Evolutionary conservation across 2,797 vertebrate genomes (phyloP).

Genomic region (Lerista edwardsae): DNA sequence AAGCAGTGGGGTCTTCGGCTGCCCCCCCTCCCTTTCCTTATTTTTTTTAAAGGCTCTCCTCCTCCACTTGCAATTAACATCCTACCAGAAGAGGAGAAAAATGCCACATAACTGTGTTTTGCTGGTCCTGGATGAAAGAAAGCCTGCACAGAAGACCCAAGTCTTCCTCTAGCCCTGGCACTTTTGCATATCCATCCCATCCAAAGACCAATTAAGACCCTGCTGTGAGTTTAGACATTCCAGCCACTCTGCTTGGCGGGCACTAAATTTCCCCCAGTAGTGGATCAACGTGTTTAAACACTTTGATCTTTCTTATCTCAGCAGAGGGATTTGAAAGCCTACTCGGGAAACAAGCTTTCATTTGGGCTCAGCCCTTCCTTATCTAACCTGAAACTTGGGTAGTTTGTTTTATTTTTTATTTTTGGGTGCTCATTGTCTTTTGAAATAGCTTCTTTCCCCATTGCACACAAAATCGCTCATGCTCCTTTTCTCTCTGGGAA

Average conservation of each 20-base stretch:
- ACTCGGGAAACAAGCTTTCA: conserved; percentile 60
- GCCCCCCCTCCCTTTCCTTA: fast-evolving
- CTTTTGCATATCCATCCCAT: conserved; percentile 63
- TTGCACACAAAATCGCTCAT: background rate
- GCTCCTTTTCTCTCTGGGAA: background rate
- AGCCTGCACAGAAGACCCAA: conserved; percentile 20
- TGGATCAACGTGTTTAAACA: conserved; percentile 72
- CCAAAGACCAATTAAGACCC: conserved; percentile 72
- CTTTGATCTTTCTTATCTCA: conserved; percentile 76
- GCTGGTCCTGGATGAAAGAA: conserved; percentile 4
- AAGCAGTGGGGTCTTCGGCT: background rate
- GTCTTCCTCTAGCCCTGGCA: conserved; percentile 34
- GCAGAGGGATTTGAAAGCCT: conserved; percentile 66
- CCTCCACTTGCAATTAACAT: background rate
- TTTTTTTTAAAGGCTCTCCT: background rate
- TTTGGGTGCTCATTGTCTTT: conserved; percentile 50
- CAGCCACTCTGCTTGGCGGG: conserved; percentile 57
- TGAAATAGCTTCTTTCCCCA: conserved; percentile 60
- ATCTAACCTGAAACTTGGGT: conserved; percentile 63
- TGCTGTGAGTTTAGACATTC: conserved; percentile 64
- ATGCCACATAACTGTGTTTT: background rate
- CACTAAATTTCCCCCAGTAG: conserved; percentile 69
- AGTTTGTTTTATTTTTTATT: conserved; percentile 60
- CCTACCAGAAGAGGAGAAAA: fast-evolving
- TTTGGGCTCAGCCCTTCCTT: conserved; percentile 54